Evolutionary conservation across 1,140 invertebrate species (phyloP), one percentile per base, ranked within the genome.

Genomic region (Oreohelix idahoensis): DNA sequence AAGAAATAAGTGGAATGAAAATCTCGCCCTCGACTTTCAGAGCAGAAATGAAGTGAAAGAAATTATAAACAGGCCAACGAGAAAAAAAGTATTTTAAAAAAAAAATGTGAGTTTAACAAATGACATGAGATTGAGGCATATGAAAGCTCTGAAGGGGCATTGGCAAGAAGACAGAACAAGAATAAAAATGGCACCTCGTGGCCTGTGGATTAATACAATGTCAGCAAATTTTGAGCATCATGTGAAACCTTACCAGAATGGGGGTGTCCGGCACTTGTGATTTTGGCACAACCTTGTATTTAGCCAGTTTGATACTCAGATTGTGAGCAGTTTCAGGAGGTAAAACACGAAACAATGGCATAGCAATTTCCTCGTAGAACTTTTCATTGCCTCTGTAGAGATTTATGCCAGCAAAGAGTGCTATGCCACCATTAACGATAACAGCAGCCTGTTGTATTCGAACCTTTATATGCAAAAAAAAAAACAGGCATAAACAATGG

Each of bases 281-380:
- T 73, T 77, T 86, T 32, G 95, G 95, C 71, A 96, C 93, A 0
- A 98, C 74, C 45, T 95, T 94, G 93, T 96, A 95, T 93, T 97
- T 97, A 20, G 95, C 94, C 13, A 94, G 93, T 76, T 93, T 92
- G 2, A 98, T 93, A 17, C 96, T 96, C 39, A 96, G 83, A 85
- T 94, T 95, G 91, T 98, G 97, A 20, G 96, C 95, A 79, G 92
- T 93, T 93, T 98, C 97, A 0, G 97, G 95, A 90, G 95, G 94
- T 53, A 92, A 82, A 8, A 96, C 82, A 86, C 95, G 95, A 35
- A 95, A 91, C 10, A 95, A 20, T n/a, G 96, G 96, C 94, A 96
- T 95, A 0, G 95, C 84, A 84, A 95, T 87, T 83, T 95, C 92
- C 66, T 94, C 93, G 90, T 97, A 97, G 92, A 97, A 97, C 85